Conservation (phyloP, 2,113 vertebrate species). For the Nannospalax galili region DNA sequence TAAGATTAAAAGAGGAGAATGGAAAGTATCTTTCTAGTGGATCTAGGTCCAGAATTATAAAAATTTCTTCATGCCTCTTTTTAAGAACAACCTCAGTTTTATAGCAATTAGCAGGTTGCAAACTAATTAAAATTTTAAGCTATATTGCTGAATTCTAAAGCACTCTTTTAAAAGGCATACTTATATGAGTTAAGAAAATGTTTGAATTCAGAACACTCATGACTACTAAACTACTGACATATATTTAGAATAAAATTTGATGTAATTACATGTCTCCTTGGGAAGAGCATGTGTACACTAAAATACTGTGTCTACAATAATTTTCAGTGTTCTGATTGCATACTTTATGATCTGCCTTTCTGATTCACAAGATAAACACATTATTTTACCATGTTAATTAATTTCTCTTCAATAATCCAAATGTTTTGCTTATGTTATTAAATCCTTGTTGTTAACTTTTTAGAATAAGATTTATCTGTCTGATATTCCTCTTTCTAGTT, state of each 20-base stretch:
- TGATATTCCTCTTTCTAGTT: constrained; percentile 7
- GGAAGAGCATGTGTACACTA: constrained; percentile 61
- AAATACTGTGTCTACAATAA: constrained; percentile 50
- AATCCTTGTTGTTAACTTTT: constrained; percentile 71
- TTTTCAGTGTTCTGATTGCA: constrained; percentile 72
- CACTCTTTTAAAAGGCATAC: constrained; percentile 34
- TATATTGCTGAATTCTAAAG: background rate
- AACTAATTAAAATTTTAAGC: constrained; percentile 13
- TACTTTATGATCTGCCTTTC: constrained; percentile 55
- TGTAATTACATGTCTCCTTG: constrained; percentile 74
- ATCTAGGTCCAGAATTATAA: background rate
- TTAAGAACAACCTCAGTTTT: background rate
- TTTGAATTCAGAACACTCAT: constrained; percentile 50
- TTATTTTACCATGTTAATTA: constrained; percentile 67
- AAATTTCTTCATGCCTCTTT: background rate
- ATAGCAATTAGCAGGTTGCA: background rate
- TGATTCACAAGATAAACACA: constrained; percentile 61
- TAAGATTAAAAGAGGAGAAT: background rate
- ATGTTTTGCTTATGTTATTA: constrained; percentile 74
- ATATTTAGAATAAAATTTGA: constrained; percentile 76
- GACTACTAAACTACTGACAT: constrained; percentile 62
- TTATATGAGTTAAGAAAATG: constrained; percentile 55
- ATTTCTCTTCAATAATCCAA: constrained; percentile 72
- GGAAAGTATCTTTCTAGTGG: background rate
- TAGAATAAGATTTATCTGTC: constrained; percentile 72